Evolutionary conservation across 2,888 invertebrate genomes (phyloP).

Genomic region (Phrixothrix hirtus): DNA sequence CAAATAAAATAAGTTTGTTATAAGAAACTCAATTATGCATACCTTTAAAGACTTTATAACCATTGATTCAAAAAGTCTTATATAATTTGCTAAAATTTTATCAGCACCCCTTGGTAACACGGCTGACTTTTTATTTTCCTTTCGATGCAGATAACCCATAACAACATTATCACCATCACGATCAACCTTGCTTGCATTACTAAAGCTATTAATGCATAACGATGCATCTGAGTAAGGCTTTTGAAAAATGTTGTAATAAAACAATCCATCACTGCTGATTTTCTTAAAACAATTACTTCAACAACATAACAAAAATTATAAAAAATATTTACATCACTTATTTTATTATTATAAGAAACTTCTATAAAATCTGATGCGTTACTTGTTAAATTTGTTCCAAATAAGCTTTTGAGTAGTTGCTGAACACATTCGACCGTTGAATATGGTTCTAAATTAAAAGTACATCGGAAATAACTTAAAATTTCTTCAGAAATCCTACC

Average conservation of each 20-base stretch:
- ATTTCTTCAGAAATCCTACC: conserved; percentile 80
- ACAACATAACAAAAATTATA: no score
- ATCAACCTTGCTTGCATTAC: conserved; percentile 47
- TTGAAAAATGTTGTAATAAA: conserved; percentile 54
- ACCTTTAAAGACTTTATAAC: conserved; percentile 91
- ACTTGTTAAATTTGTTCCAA: conserved; percentile 70
- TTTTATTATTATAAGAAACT: neutral
- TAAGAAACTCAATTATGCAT: no score
- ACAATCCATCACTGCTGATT: conserved; percentile 39
- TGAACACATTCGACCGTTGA: conserved; percentile 75
- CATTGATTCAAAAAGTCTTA: conserved; percentile 91
- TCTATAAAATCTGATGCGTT: conserved; percentile 45
- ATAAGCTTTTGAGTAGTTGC: conserved; percentile 75
- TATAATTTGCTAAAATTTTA: conserved; percentile 74
- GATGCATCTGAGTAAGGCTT: conserved; percentile 50
- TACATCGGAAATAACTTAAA: conserved; percentile 71
- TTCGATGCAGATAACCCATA: conserved; percentile 54
- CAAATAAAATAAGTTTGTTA: no score
- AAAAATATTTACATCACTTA: no score
- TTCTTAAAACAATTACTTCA: no score
- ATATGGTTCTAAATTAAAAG: conserved; percentile 71
- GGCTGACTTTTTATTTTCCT: conserved; percentile 52
- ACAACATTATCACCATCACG: conserved; percentile 50
- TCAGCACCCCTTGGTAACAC: conserved; percentile 57
- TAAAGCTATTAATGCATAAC: conserved; percentile 44